Percentiles rank a stretch among this genome's conserved stretches.
These are phyloP conservation scores for Sminthurinus signatus DNA, from an alignment of 1,140 invertebrate genomes.

Conservation along the genomic window DNA sequence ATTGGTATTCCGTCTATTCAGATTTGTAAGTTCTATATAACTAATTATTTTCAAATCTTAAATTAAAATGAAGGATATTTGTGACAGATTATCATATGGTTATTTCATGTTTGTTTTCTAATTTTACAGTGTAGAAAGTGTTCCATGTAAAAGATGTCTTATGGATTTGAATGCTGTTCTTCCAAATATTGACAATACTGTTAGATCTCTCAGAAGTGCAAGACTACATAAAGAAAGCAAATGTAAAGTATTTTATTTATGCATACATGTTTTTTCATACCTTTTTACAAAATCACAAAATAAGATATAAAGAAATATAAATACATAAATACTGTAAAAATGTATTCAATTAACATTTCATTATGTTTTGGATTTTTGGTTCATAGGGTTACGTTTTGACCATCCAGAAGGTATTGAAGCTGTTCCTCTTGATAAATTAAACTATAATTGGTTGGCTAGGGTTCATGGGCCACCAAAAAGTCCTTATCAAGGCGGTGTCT, in stretches of 20 bases:
- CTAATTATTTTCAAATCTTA: too few relatives aligned
- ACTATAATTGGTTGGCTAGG: conserved; percentile 86
- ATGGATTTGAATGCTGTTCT: conserved; percentile 38
- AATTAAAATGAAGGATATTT: too few relatives aligned
- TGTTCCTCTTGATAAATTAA: conserved; percentile 69
- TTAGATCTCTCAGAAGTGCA: conserved; percentile 23
- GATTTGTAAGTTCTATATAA: conserved; percentile 48
- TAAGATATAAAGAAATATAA: too few relatives aligned
- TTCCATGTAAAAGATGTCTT: conserved; percentile 79
- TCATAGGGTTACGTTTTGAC: conserved; percentile 60
- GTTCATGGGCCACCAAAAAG: conserved; percentile 81
- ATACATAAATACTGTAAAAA: too few relatives aligned
- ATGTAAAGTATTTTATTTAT: conserved; percentile 47
- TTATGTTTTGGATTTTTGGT: neutral
- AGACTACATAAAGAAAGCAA: conserved; percentile 67
- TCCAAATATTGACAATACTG: conserved; percentile 10
- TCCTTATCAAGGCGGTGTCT: conserved; percentile 89
- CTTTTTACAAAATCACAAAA: too few relatives aligned
- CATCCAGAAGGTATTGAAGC: conserved; percentile 86
- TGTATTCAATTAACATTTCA: too few relatives aligned
- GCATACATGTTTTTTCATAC: neutral
- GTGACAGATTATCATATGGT: too few relatives aligned
- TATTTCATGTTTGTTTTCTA: too few relatives aligned
- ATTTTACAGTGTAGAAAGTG: conserved; percentile 62
- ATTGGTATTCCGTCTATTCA: conserved; percentile 69